These are phyloP conservation scores for Labeo catla DNA, from an alignment of 2,113 vertebrate genomes.

Conservation along the genomic window DNA sequence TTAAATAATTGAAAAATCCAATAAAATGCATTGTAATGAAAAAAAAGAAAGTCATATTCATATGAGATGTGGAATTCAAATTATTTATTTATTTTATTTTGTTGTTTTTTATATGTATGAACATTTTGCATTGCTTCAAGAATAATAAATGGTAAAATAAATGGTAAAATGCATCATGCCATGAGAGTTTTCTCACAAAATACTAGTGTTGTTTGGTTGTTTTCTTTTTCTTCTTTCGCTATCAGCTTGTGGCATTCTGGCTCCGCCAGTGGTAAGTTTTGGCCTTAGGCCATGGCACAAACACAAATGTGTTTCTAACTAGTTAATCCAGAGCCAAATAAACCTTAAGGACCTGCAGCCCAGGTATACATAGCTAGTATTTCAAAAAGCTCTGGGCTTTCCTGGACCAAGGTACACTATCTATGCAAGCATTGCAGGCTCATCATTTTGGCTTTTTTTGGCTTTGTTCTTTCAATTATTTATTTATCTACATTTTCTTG, in stretches of 20 bases:
- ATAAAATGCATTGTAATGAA: no score
- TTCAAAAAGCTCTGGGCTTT: neutral
- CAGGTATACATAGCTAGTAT: neutral
- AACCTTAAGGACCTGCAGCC: neutral
- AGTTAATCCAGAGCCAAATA: constrained; percentile 2
- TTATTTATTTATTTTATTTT: no score
- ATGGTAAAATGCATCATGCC: neutral
- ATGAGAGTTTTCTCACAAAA: neutral
- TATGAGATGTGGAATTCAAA: no score
- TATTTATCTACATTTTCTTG: no score
- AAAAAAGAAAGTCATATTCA: no score
- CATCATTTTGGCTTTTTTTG: no score
- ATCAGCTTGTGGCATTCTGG: neutral
- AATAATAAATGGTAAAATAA: neutral
- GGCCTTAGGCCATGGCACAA: constrained; percentile 1
- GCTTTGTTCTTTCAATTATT: no score
- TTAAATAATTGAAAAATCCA: no score
- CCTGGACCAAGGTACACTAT: neutral
- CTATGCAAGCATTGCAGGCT: neutral
- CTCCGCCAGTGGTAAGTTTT: neutral
- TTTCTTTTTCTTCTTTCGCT: neutral
- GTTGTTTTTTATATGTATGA: neutral
- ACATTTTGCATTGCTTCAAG: neutral
- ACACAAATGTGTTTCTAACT: neutral
- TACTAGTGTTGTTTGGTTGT: neutral